Percentiles rank a stretch among this genome's conserved stretches.
Conservation (phyloP, 2,113 vertebrate genomes). For the Cyphomyrus plagiostoma region DNA sequence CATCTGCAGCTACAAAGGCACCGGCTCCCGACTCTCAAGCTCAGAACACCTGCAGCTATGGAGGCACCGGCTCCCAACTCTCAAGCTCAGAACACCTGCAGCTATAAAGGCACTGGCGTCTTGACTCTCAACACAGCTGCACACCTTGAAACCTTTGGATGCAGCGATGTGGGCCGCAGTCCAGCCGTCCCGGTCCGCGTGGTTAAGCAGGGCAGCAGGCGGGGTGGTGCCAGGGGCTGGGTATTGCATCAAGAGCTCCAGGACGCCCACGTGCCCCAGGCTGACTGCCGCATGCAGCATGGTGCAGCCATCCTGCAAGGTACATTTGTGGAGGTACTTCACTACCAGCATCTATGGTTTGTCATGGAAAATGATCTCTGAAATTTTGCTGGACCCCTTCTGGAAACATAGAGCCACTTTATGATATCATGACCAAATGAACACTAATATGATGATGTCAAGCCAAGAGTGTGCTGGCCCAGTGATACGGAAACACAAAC, state of each 20-base stretch:
- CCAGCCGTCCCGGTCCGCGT: conserved; percentile 81
- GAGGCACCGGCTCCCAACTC: conserved; percentile 46
- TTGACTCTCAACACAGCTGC: conserved; percentile 18
- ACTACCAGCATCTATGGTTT: conserved; percentile 58
- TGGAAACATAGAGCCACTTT: conserved; percentile 78
- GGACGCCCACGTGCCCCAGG: conserved; percentile 72
- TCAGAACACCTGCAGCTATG: background rate
- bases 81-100: conserved; percentile 82
- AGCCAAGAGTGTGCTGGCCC: background rate
- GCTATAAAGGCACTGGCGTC: conserved; percentile 73
- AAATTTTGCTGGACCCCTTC: conserved; percentile 63
- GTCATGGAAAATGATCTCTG: background rate
- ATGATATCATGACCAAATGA: conserved; percentile 68
- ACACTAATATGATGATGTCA: background rate
- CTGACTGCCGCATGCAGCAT: conserved; percentile 73
- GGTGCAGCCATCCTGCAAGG: conserved; percentile 78
- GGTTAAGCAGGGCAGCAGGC: conserved; percentile 72
- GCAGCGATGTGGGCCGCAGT: conserved; percentile 90
- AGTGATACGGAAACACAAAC: background rate
- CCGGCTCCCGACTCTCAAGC: conserved; percentile 64
- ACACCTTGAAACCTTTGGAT: conserved; percentile 88
- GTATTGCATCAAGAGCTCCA: conserved; percentile 77
- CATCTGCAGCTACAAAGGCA: background rate
- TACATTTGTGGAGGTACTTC: background rate
- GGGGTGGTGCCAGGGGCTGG: conserved; percentile 32